phyloP scores from a whole-genome alignment of 2,888 invertebrate species.

The Trachelus troglodyta region DNA sequence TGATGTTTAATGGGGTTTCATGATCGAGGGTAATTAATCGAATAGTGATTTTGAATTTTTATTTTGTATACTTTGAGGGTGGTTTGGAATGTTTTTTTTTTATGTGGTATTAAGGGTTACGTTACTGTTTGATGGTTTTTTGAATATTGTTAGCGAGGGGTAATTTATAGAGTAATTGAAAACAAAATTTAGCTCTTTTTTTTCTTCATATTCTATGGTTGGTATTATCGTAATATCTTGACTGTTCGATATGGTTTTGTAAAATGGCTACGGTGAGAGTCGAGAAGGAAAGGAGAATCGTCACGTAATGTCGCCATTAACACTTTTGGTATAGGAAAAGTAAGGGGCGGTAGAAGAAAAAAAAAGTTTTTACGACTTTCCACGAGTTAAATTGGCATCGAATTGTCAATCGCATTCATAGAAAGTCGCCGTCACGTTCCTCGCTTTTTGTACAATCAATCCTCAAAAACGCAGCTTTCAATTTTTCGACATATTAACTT shows the following conservation, averaged over 20 bases:
- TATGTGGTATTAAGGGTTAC: neutral
- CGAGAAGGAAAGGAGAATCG: neutral
- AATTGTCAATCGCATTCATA: slow-evolving; percentile 37
- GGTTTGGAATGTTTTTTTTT: neutral
- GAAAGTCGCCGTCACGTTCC: neutral
- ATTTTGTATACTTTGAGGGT: neutral
- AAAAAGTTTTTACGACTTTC: slow-evolving; percentile 41
- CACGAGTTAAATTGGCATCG: slow-evolving; percentile 37
- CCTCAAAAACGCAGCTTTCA: neutral
- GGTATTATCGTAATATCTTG: neutral
- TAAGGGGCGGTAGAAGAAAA: neutral
- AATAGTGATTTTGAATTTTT: neutral
- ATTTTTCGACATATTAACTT: neutral
- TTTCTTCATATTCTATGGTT: neutral
- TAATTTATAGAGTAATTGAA: neutral
- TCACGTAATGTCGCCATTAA: neutral
- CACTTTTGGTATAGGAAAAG: neutral
- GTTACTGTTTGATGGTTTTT: neutral
- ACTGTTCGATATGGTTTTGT: neutral
- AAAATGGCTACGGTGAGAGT: neutral
- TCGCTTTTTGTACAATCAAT: neutral
- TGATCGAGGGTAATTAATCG: neutral
- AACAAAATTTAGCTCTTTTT: neutral
- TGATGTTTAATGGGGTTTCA: no score
- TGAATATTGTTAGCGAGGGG: neutral